Conservation (phyloP, 2,113 vertebrate genomes). For the Loxodonta africana region DNA sequence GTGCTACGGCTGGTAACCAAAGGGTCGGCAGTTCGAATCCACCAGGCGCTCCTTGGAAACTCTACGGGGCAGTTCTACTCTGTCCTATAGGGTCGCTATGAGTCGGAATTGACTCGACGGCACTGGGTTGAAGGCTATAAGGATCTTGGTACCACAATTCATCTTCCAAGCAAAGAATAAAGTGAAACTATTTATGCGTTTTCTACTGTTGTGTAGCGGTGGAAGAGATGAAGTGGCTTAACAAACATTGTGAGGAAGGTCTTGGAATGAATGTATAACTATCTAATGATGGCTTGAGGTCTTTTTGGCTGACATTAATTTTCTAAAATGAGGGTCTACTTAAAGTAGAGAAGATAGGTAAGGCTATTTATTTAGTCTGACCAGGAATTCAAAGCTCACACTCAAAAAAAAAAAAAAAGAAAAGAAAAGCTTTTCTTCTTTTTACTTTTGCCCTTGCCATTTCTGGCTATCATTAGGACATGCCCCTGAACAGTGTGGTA, state of each 20-base stretch:
- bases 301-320: background rate
- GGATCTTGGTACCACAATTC: background rate
- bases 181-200: background rate
- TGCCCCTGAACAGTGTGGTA: background rate
- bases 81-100: no score
- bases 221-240: background rate
- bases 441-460: background rate
- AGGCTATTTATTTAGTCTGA: slow-evolving; percentile 9
- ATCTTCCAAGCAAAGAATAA: slow-evolving; percentile 52
- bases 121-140: no score
- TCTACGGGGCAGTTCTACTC: no score
- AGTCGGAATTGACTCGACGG: no score
- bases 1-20: no score
- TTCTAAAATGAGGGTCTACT: slow-evolving; percentile 46
- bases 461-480: background rate
- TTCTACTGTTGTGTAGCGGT: background rate
- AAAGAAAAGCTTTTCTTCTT: slow-evolving; percentile 37
- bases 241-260: background rate
- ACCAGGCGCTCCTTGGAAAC: no score
- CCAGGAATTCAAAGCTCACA: slow-evolving; percentile 28
- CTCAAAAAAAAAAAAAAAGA: background rate
- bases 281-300: background rate
- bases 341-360: background rate
- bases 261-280: background rate
- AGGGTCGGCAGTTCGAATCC: no score